Percentiles rank a stretch among this genome's conserved stretches.
Evolutionary conservation across 2,888 invertebrate genomes (phyloP).

Genomic region (Polyommatus iphigenia): DNA sequence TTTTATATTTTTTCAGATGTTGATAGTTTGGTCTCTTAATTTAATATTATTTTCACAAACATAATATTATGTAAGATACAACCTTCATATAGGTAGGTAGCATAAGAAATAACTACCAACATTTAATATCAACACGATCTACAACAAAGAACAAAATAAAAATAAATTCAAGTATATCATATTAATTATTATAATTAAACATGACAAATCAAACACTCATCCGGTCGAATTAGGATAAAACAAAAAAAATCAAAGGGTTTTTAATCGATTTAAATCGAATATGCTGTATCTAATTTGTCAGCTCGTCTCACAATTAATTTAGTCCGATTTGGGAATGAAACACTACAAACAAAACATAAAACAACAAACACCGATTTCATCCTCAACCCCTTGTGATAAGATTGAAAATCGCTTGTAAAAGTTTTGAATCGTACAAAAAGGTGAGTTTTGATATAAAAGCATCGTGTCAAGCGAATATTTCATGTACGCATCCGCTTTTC

Average conservation of each 20-base stretch:
- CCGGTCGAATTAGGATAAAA: background rate
- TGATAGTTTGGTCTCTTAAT: background rate
- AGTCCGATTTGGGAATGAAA: slow-evolving; percentile 61
- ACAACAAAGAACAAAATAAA: no score
- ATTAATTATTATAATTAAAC: background rate
- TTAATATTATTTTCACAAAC: background rate
- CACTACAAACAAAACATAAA: slow-evolving; percentile 32
- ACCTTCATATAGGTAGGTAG: no score
- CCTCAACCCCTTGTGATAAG: slow-evolving; percentile 37
- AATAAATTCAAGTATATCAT: no score
- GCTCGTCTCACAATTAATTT: slow-evolving; percentile 69
- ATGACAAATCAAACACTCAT: background rate
- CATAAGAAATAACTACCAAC: no score
- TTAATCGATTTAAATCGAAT: slow-evolving; percentile 61
- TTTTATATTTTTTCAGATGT: no score
- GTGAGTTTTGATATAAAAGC: slow-evolving; percentile 49
- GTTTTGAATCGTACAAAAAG: slow-evolving; percentile 32
- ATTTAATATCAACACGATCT: no score
- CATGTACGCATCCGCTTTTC: slow-evolving; percentile 60
- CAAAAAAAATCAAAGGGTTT: slow-evolving; percentile 50
- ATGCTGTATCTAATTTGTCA: slow-evolving; percentile 75
- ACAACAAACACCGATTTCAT: background rate
- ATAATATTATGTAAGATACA: background rate
- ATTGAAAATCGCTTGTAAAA: slow-evolving; percentile 37
- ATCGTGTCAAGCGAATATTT: slow-evolving; percentile 70